Conservation (phyloP, 2,797 vertebrate genomes). For the Rhincodon typus region DNA sequence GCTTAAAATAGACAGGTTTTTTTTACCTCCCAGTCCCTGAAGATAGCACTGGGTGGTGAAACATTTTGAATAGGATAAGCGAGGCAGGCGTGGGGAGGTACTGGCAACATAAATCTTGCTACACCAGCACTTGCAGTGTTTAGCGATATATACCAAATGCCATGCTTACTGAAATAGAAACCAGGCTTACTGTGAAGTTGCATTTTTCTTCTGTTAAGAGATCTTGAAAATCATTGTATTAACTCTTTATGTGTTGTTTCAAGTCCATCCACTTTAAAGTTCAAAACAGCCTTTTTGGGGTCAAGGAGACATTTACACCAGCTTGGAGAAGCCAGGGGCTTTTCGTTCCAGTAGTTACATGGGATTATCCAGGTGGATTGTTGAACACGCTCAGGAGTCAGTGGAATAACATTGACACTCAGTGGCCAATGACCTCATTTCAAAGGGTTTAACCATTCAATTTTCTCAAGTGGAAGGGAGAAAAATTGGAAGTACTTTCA, state of each 20-base stretch:
- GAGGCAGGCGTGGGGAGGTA: constrained; percentile 32
- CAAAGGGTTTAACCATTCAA: not conserved
- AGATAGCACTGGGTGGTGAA: constrained; percentile 32
- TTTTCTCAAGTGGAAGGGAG: not conserved
- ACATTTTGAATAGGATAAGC: constrained; percentile 15
- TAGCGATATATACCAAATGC: constrained; percentile 34
- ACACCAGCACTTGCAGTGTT: constrained; percentile 25
- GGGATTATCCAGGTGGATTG: not conserved
- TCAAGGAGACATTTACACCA: constrained; percentile 17
- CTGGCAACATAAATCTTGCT: constrained; percentile 36
- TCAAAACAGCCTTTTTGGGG: not conserved
- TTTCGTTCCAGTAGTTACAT: constrained; percentile 50
- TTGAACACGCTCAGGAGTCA: not conserved
- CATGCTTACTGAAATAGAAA: constrained; percentile 31
- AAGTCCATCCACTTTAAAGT: too few relatives aligned
- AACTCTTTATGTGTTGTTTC: constrained; percentile 20
- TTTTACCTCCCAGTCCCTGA: constrained; percentile 1
- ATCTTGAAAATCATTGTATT: constrained; percentile 11
- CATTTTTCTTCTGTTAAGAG: constrained; percentile 8
- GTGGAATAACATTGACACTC: not conserved
- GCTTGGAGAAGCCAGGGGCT: constrained; percentile 2
- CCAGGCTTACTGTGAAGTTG: constrained; percentile 22
- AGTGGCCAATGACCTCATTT: not conserved
- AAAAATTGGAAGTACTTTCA: not conserved
- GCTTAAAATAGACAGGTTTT: not conserved